Evolutionary conservation across 64 coral and sea anemone genomes (phyloP).

Genomic region (Stichodactyla mertensii): DNA sequence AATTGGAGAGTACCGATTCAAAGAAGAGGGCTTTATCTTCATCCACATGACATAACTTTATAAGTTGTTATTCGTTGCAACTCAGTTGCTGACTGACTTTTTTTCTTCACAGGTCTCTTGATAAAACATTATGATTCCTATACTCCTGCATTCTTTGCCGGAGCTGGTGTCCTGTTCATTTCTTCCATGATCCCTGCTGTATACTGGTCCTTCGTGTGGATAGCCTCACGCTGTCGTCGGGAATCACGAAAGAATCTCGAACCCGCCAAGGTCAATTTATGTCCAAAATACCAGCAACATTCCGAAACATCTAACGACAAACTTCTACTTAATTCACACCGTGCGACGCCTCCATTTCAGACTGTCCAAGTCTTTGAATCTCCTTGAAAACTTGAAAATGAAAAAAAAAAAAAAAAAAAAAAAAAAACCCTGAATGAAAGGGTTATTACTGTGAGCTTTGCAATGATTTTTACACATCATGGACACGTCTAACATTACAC

Average conservation of each 20-base stretch:
- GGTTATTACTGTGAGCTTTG: too few relatives aligned
- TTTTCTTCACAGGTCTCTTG: conserved; percentile 16
- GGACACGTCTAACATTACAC: too few relatives aligned
- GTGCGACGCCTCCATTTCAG: not conserved
- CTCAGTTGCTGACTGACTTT: not conserved
- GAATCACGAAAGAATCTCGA: not conserved
- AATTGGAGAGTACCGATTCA: not conserved
- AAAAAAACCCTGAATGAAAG: too few relatives aligned
- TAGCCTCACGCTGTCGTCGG: not conserved
- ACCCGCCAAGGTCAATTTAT: not conserved
- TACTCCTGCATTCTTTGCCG: conserved; percentile 12
- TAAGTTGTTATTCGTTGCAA: not conserved
- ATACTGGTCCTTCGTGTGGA: not conserved
- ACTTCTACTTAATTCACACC: not conserved
- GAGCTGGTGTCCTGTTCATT: not conserved
- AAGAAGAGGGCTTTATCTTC: not conserved
- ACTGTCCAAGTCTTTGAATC: not conserved
- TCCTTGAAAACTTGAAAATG: not conserved
- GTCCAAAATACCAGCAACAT: not conserved
- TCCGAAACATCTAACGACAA: not conserved
- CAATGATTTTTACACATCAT: too few relatives aligned
- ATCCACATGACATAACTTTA: too few relatives aligned
- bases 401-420: too few relatives aligned
- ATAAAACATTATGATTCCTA: not conserved
- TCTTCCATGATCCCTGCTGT: conserved; percentile 9